Conservation (phyloP, 2,113 vertebrate genomes). For the Nannobrachium achirus region DNA sequence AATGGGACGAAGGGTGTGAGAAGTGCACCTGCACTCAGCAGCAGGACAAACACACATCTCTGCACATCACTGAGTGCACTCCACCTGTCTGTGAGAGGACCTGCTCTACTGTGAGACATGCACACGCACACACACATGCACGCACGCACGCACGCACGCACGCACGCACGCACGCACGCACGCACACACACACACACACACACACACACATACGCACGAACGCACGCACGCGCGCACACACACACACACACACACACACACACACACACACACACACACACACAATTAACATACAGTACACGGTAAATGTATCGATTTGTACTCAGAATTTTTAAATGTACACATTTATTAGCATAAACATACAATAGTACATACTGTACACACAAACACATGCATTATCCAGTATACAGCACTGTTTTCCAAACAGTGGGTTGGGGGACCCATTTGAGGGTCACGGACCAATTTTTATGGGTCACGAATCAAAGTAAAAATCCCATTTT, state of each 20-base stretch:
- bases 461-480: too few species aligned
- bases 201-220: background rate
- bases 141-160: constrained; percentile 9
- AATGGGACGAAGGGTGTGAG: constrained; percentile 89
- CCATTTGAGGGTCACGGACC: too few species aligned
- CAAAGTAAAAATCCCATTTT: too few species aligned
- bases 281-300: too few species aligned
- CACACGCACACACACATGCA: background rate
- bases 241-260: constrained; percentile 4
- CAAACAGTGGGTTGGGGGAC: too few species aligned
- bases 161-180: background rate
- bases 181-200: background rate
- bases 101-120: constrained; percentile 83
- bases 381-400: background rate
- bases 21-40: constrained; percentile 83
- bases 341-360: too few species aligned
- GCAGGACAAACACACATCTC: constrained; percentile 81
- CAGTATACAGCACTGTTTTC: background rate
- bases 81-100: constrained; percentile 82
- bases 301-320: too few species aligned
- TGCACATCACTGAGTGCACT: constrained; percentile 83
- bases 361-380: background rate
- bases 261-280: background rate
- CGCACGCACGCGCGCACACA: constrained; percentile 3
- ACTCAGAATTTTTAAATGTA: too few species aligned